Percentiles rank a stretch among this genome's conserved stretches.
Conservation (phyloP, 2,888 invertebrate genomes). For the Argyresthia albistria region DNA sequence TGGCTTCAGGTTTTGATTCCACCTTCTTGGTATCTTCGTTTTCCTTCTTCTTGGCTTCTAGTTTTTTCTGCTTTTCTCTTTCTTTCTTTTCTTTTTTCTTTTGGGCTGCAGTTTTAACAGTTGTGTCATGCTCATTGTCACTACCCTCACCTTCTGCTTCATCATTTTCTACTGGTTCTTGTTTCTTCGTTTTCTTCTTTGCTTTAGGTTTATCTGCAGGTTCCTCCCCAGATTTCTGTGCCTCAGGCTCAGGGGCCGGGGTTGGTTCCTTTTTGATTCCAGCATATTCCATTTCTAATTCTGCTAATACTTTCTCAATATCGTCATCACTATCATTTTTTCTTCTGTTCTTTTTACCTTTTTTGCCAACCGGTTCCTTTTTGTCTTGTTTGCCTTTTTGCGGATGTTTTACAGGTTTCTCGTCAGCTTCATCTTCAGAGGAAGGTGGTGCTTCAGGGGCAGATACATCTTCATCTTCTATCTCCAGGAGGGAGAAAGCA, state of each 20-base stretch:
- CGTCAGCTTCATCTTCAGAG: constrained; percentile 48
- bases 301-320: constrained; percentile 86
- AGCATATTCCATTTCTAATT: constrained; percentile 85
- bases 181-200: constrained; percentile 53
- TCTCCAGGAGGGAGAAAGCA: constrained; percentile 78
- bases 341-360: constrained; percentile 80
- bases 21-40: constrained; percentile 44
- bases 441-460: constrained; percentile 51
- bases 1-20: constrained; percentile 26
- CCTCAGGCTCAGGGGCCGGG: constrained; percentile 47
- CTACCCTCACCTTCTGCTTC: constrained; percentile 53
- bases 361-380: constrained; percentile 72
- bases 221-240: constrained; percentile 39
- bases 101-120: constrained; percentile 86
- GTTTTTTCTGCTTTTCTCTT: constrained; percentile 82
- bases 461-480: constrained; percentile 74
- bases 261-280: constrained; percentile 71
- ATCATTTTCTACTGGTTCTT: constrained; percentile 37
- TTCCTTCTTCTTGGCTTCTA: constrained; percentile 76
- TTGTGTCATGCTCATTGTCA: constrained; percentile 71
- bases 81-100: constrained; percentile 94
- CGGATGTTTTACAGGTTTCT: constrained; percentile 37
- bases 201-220: constrained; percentile 38
- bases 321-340: constrained; percentile 86
- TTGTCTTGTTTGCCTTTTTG: constrained; percentile 48